phyloP scores from a whole-genome alignment of 2,888 invertebrate genomes.

The Diloba caeruleocephala region DNA sequence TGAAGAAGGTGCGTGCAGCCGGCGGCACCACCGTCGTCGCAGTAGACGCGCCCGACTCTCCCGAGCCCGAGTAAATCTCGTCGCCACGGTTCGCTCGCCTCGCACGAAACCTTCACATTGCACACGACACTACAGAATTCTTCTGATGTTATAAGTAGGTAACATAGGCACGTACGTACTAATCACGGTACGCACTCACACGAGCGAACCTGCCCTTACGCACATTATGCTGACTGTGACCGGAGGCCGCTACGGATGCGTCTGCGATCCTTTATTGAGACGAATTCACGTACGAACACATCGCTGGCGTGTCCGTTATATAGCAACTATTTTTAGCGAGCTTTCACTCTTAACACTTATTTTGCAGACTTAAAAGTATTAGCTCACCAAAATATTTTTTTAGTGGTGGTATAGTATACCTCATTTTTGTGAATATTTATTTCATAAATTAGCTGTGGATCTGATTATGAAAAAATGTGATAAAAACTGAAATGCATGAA shows the following conservation, averaged over 20 bases:
- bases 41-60: conserved; percentile 84
- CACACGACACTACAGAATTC: conserved; percentile 37
- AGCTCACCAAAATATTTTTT: conserved; percentile 84
- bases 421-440: conserved; percentile 63
- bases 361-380: conserved; percentile 82
- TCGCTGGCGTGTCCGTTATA: conserved; percentile 55
- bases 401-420: conserved; percentile 68
- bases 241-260: conserved; percentile 48
- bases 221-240: conserved; percentile 41
- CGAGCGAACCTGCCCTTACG: conserved; percentile 47
- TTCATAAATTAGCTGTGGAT: conserved; percentile 64
- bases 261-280: conserved; percentile 20
- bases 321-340: conserved; percentile 52
- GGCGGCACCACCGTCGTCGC: conserved; percentile 78
- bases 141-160: conserved; percentile 35
- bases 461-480: conserved; percentile 62
- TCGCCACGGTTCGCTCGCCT: conserved; percentile 41
- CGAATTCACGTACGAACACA: too few relatives aligned
- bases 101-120: conserved; percentile 44
- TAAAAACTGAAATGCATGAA: conserved; percentile 46
- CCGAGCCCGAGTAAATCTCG: conserved; percentile 81
- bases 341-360: conserved; percentile 61
- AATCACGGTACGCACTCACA: conserved; percentile 38
- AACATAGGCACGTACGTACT: conserved; percentile 31
- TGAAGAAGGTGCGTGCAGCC: conserved; percentile 82